Conservation (phyloP, 2,113 vertebrate genomes). For the Dasyprocta punctata region DNA sequence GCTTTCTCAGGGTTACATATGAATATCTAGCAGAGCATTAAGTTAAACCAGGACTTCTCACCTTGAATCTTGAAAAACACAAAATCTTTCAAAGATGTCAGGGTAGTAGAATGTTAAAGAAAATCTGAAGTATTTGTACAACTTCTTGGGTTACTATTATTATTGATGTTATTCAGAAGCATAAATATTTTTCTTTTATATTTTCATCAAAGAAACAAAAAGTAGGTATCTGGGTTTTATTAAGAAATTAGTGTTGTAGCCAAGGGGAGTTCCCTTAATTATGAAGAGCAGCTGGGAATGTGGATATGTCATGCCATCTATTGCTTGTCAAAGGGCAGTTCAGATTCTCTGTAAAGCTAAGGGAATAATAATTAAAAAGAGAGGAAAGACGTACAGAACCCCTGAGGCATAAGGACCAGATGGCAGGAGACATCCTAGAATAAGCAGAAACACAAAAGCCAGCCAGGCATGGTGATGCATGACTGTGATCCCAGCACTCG, state of each 20-base stretch:
- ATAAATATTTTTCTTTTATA: background rate
- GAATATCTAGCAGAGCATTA: background rate
- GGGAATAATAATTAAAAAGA: background rate
- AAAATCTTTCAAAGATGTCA: background rate
- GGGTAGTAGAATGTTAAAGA: background rate
- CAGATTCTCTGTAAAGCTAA: background rate
- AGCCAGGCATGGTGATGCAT: background rate
- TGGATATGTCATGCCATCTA: background rate
- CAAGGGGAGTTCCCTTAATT: background rate
- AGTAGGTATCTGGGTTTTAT: background rate
- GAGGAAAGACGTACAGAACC: background rate
- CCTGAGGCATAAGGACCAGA: background rate
- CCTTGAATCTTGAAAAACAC: background rate
- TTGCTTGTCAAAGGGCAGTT: background rate
- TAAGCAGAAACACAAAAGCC: background rate
- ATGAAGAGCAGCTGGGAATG: background rate
- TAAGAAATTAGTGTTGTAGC: background rate
- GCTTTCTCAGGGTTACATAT: background rate
- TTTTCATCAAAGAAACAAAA: background rate
- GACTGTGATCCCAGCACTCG: too few relatives aligned
- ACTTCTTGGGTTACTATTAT: background rate
- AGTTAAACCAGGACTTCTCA: background rate
- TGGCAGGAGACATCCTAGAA: background rate
- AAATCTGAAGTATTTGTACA: background rate
- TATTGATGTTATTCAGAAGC: background rate